Conservation (phyloP, 1,140 invertebrate genomes). For the Homarus americanus region DNA sequence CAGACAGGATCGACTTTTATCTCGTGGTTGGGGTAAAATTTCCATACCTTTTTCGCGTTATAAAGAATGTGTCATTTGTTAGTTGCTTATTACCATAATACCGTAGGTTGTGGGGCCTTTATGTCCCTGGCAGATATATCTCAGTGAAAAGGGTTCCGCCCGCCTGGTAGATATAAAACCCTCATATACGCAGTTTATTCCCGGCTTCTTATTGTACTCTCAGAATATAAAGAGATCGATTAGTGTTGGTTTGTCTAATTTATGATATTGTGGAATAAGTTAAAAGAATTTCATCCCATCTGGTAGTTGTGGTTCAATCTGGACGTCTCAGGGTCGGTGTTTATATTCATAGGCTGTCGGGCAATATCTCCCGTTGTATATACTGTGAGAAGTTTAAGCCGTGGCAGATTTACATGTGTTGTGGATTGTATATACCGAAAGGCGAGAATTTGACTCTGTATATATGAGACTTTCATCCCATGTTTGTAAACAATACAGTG, state of each 20-base stretch:
- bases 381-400: background rate
- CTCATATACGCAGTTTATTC: background rate
- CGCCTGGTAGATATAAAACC: background rate
- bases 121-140: background rate
- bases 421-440: background rate
- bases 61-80: conserved; percentile 26
- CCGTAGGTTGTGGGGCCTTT: conserved; percentile 18
- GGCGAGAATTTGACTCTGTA: background rate
- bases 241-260: background rate
- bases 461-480: background rate
- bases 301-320: background rate
- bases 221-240: background rate
- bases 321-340: background rate
- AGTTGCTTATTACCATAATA: conserved; percentile 47
- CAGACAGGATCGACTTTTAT: too few species aligned
- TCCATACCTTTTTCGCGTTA: conserved; percentile 27
- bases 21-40: too few species aligned
- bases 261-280: background rate
- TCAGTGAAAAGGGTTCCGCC: conserved; percentile 3
- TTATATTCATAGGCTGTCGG: background rate
- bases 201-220: background rate
- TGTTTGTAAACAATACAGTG: background rate
- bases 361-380: background rate
- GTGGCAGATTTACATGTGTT: too few species aligned
- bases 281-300: background rate